Evolutionary conservation across 2,888 invertebrate species (phyloP).

Genomic region (Taphrorychus bicolor): DNA sequence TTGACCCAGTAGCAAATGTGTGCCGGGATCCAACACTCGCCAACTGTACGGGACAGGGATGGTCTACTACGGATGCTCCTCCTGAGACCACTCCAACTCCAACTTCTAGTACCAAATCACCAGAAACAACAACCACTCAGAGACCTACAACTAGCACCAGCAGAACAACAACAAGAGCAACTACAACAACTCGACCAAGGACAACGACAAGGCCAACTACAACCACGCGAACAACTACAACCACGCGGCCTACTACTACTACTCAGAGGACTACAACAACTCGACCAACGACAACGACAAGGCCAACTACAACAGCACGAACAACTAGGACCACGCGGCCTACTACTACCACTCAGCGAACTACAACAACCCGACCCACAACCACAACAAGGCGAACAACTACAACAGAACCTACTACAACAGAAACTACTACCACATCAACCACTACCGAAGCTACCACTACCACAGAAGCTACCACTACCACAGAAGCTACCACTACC

Average conservation of each 20-base stretch:
- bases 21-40: slow-evolving; percentile 13
- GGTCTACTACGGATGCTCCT: slow-evolving; percentile 20
- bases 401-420: background rate
- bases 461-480: background rate
- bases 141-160: background rate
- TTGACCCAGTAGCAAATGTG: slow-evolving; percentile 9
- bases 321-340: background rate
- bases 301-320: slow-evolving; percentile 2
- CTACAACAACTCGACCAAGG: slow-evolving; percentile 2
- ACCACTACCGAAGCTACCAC: background rate
- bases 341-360: background rate
- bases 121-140: slow-evolving; percentile 2
- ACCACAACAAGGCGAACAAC: background rate
- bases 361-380: slow-evolving; percentile 5
- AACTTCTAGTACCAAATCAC: slow-evolving; percentile 5
- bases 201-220: slow-evolving; percentile 5
- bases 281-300: slow-evolving; percentile 9
- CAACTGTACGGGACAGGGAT: slow-evolving; percentile 26
- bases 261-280: background rate
- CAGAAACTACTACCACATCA: no score
- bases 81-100: slow-evolving; percentile 6
- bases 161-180: slow-evolving; percentile 5
- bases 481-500: background rate
- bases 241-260: slow-evolving; percentile 9
- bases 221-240: slow-evolving; percentile 6